phyloP scores from a whole-genome alignment of 2,888 invertebrate species.

The Buathra laborator region DNA sequence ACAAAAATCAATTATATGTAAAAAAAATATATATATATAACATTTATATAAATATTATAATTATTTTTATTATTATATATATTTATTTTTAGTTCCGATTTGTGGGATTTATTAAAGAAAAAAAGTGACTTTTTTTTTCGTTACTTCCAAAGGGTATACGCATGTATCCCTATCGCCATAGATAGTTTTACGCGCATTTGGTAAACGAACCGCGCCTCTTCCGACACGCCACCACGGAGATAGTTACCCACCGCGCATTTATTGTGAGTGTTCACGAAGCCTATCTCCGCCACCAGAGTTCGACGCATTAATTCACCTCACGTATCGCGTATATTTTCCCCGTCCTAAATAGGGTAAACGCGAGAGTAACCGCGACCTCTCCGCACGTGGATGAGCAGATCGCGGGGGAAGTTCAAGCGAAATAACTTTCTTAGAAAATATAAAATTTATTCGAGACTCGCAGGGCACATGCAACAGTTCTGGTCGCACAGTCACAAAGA shows the following conservation, averaged over 20 bases:
- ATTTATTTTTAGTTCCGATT: not conserved
- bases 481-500: not conserved
- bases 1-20: no score
- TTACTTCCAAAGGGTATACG: conserved; percentile 15
- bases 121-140: conserved; percentile 37
- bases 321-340: conserved; percentile 72
- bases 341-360: conserved; percentile 74
- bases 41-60: no score
- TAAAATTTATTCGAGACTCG: conserved; percentile 21
- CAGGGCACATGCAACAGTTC: not conserved
- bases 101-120: not conserved
- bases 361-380: conserved; percentile 42
- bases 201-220: conserved; percentile 62
- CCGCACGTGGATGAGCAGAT: conserved; percentile 36
- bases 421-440: conserved; percentile 2
- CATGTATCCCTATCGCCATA: conserved; percentile 19
- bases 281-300: conserved; percentile 80
- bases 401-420: not conserved
- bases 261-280: conserved; percentile 84
- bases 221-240: conserved; percentile 68
- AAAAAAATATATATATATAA: no score
- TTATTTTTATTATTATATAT: no score
- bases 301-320: conserved; percentile 79
- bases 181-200: conserved; percentile 50
- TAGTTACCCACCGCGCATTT: conserved; percentile 73